Conservation (phyloP, 2,113 vertebrate genomes). For the Tyto alba region DNA sequence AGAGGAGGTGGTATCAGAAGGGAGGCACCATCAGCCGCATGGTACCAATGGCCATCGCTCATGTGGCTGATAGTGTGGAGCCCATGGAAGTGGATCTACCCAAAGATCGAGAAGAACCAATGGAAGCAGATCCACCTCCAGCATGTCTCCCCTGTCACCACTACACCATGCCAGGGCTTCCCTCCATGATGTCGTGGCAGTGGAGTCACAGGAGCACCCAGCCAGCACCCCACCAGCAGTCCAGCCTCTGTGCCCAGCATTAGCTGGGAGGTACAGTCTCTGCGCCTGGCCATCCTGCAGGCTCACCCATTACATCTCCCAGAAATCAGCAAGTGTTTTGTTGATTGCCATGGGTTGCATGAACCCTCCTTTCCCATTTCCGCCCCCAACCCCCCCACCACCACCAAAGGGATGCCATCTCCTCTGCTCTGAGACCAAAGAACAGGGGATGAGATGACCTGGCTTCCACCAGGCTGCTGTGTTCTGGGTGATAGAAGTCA, state of each 20-base stretch:
- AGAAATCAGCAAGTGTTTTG: neutral
- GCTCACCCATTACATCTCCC: neutral
- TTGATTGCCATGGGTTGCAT: neutral
- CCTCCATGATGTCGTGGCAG: neutral
- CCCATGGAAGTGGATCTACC: neutral
- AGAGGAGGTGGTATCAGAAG: neutral
- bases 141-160: neutral
- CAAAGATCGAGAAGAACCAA: neutral
- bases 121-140: neutral
- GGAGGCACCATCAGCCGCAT: neutral
- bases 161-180: neutral
- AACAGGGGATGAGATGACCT: neutral
- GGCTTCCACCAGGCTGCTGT: neutral
- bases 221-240: neutral
- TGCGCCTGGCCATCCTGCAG: neutral
- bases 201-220: accelerated
- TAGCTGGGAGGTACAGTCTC: neutral
- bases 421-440: neutral
- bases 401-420: neutral
- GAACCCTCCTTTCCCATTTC: neutral
- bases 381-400: too few species aligned
- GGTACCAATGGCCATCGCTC: accelerated
- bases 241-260: accelerated
- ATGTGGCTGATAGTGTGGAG: neutral
- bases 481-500: accelerated